These are phyloP conservation scores for Myotis myotis DNA, from an alignment of 2,797 vertebrate genomes.

Conservation along the genomic window DNA sequence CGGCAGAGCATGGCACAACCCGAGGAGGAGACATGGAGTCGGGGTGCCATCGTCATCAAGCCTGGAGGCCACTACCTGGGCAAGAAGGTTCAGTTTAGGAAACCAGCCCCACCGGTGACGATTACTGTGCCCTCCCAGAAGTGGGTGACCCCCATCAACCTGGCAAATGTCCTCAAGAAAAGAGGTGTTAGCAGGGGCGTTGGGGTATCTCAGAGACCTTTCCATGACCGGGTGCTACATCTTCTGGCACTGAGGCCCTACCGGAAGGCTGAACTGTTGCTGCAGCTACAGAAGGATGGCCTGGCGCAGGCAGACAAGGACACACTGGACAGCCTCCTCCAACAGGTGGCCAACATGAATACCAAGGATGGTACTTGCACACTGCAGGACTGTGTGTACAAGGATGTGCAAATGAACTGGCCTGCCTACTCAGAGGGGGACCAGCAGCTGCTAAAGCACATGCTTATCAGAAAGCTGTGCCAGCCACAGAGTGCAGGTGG, in stretches of 20 bases:
- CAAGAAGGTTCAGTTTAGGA: slow-evolving; percentile 96
- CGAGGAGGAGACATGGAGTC: slow-evolving; percentile 96
- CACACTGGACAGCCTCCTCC: slow-evolving; percentile 92
- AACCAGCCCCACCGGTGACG: slow-evolving; percentile 89
- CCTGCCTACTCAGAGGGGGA: slow-evolving; percentile 97
- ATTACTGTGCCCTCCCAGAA: slow-evolving; percentile 93
- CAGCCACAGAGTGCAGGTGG: slow-evolving; percentile 85
- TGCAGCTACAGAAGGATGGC: slow-evolving; percentile 96
- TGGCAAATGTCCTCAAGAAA: slow-evolving; percentile 91
- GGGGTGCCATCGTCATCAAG: slow-evolving; percentile 97
- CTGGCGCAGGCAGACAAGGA: slow-evolving; percentile 93
- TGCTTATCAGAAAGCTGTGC: slow-evolving; percentile 94
- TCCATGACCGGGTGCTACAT: slow-evolving; percentile 94
- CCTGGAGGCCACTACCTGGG: slow-evolving; percentile 94
- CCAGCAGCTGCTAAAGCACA: slow-evolving; percentile 95
- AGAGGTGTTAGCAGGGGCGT: slow-evolving; percentile 36
- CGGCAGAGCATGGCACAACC: slow-evolving; percentile 97
- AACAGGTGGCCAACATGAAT: slow-evolving; percentile 96
- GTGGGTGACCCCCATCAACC: slow-evolving; percentile 93
- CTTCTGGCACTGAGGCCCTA: slow-evolving; percentile 97
- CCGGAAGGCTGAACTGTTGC: slow-evolving; percentile 95
- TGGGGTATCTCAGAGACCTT: slow-evolving; percentile 85
- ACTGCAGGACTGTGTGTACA: slow-evolving; percentile 93
- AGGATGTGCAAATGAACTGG: slow-evolving; percentile 97
- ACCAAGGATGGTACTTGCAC: slow-evolving; percentile 95